Base-by-base conservation (phyloP, 2,888 invertebrate genomes). In the Pilophorus perplexus region DNA sequence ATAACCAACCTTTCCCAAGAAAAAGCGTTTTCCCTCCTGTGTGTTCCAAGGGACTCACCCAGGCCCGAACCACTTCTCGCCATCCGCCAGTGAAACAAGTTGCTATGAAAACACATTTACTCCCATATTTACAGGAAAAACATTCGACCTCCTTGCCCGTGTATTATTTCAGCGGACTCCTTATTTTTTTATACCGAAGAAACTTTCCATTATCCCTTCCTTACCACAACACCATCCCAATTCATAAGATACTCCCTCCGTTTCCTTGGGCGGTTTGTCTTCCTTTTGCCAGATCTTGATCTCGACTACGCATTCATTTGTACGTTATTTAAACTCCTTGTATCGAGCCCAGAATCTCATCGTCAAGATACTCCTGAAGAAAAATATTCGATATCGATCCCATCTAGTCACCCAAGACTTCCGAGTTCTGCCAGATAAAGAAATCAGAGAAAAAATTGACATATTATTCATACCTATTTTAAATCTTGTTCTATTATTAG, bases 61-160 rank as follows among this genome's bases (percentile, higher is more conserved):
- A 20, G 48, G 14, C 38, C 42, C 59, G 27, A 18, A 23, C 52
- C 52, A 28, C 52, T 59, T 59, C 20, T 59, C 59, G 40, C 40
- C 59, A 20, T n/a, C 23, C 42, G 59, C 40, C 23, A 42, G 42
- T 40, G 42, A 59, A 59, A 40, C 40, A 59, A 42, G 42, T 59
- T 42, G 25, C 59, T 59, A 59, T 59, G 59, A 59, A 59, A 59
- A 59, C 59, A 59, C 55, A 55, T 42, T 59, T 55, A 37, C 44
- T 38, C 18, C 54, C 40, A 40, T 40, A 40, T 59, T 59, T 40
- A 40, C 42, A 14, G 59, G 27, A 25, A 59, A 59, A 59, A 20
- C 20, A 48, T n/a, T 16, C 16, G 25, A 23, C 42, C 42, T 22
- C 42, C 18, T 59, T 59, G 40, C 42, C 59, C 16, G 42, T 42